Base-by-base conservation (phyloP, 2,113 vertebrate species). In the Falcunculus frontatus region DNA sequence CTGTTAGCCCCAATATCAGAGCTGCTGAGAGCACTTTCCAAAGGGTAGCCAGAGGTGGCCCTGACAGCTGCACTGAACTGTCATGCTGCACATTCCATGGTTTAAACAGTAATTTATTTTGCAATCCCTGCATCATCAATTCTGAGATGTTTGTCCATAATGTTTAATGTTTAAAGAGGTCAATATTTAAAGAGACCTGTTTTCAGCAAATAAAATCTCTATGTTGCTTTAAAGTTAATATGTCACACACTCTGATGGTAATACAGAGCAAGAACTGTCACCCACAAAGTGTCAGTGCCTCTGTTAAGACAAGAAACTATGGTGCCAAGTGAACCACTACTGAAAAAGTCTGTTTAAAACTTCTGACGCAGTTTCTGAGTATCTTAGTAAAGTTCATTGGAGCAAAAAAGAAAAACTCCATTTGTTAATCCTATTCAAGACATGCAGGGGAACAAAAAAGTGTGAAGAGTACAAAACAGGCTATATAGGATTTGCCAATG, bases 91-190 rank as follows among this genome's bases (percentile, higher is more conserved):
- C 93, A 96, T 96, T 97, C 96, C 92, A 92, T 0, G 39, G 96
- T 94, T 97, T 97, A 96, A 97, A 97, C 92, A 96, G 95, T 97
- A 97, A 97, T 97, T 95, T 94, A 52, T 97, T 97, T 97, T 95
- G 90, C 96, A 97, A 96, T 55, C 84, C 69, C 90, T 95, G 93
- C 80, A 95, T 84, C 89, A 82, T 94, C 91, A 90, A 6, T 93
- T 95, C 95, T 90, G 77, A 39, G 60, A 75, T 96, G 83, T 97
- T 97, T 97, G 85, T 90, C 92, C 18, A 11, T 81, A 91, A 95
- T 90, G 92, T 95, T 97, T 96, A 94, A 97, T 90, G 84, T 96
- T 95, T 96, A 92, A 96, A 96, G 86, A 92, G 75, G 95, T 96
- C 95, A 97, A 95, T 96, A 97, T 96, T 96, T 95, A 86, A 91